These are phyloP conservation scores for Lucinisca nassula DNA, from an alignment of 2,888 invertebrate species.

Conservation along the genomic window DNA sequence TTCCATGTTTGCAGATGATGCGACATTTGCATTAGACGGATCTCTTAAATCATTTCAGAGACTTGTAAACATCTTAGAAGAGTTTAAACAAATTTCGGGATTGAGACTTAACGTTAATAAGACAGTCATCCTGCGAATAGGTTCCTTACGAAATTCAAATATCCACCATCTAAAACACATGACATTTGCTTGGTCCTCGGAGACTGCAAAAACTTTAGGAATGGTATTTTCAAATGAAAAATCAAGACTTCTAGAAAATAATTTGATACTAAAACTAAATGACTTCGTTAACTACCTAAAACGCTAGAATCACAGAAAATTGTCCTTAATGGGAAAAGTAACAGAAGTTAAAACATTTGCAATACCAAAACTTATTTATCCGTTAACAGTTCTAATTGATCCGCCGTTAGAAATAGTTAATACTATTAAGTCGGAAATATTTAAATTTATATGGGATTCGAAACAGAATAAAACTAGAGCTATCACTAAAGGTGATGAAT, in stretches of 20 bases:
- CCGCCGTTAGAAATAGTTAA: background rate
- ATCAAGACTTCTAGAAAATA: background rate
- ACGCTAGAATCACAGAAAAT: background rate
- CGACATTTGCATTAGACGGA: background rate
- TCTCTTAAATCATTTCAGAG: background rate
- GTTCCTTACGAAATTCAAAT: background rate
- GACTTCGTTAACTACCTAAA: background rate
- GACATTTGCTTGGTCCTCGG: background rate
- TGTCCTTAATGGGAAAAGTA: background rate
- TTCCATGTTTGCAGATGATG: background rate
- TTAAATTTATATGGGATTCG: background rate
- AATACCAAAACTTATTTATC: background rate
- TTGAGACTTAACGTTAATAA: background rate
- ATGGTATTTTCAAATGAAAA: background rate
- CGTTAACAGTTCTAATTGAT: background rate
- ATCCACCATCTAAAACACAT: background rate
- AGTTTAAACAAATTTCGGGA: background rate
- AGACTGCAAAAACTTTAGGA: background rate
- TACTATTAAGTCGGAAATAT: background rate
- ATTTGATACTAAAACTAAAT: background rate
- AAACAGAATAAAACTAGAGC: background rate
- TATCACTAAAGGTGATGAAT: no score
- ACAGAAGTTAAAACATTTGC: background rate
- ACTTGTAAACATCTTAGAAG: background rate
- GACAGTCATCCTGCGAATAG: background rate